Evolutionary conservation across 2,797 vertebrate species (phyloP).

Genomic region (Syndactyla subalaris): DNA sequence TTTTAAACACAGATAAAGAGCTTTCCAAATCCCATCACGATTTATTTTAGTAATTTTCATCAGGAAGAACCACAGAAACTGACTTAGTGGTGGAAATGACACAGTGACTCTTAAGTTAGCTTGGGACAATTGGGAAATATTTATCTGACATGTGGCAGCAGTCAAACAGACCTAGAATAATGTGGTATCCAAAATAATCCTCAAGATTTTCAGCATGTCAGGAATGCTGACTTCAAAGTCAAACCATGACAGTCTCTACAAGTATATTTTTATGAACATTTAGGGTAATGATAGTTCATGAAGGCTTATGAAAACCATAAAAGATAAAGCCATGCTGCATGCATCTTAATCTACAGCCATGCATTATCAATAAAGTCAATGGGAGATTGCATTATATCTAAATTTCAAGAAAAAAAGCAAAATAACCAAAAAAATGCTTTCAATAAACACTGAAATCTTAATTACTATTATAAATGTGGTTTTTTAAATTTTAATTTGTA

Average conservation of each 20-base stretch:
- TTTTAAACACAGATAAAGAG: not conserved
- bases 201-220: conserved; percentile 20
- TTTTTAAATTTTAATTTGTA: not conserved
- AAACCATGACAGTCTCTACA: conserved; percentile 19
- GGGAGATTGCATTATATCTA: conserved; percentile 55
- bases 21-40: not conserved
- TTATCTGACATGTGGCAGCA: not conserved
- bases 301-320: conserved; percentile 61
- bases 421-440: conserved; percentile 23
- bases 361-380: conserved; percentile 70
- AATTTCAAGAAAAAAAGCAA: conserved; percentile 47
- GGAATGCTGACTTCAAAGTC: not conserved
- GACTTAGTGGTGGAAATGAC: not conserved
- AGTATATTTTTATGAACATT: conserved; percentile 43
- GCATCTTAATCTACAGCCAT: conserved; percentile 71
- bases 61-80: not conserved
- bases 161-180: not conserved
- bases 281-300: conserved; percentile 44
- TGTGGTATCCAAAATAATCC: not conserved
- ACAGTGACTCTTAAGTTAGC: not conserved
- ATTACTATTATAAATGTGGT: not conserved
- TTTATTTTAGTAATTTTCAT: not conserved
- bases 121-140: not conserved
- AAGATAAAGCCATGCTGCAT: conserved; percentile 76
- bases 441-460: conserved; percentile 5